Conservation (phyloP, 2,113 vertebrate genomes). For the Otus sunia region DNA sequence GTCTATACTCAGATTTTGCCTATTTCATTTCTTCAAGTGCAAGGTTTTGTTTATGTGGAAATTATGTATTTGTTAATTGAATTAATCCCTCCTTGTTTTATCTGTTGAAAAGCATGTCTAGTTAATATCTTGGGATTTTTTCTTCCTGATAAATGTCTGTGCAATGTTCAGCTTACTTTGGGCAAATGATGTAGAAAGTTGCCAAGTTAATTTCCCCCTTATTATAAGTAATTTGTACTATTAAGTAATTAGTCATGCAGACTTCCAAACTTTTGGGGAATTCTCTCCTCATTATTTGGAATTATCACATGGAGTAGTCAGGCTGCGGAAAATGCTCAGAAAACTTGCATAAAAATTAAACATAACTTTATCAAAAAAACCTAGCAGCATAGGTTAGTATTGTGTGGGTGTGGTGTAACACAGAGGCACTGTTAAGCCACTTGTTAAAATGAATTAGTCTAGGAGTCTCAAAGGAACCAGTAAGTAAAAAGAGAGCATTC, state of each 20-base stretch:
- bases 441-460: constrained; percentile 18
- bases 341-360: background rate
- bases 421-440: background rate
- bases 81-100: background rate
- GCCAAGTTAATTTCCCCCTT: background rate
- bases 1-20: background rate
- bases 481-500: constrained; percentile 11
- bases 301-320: background rate
- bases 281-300: background rate
- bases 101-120: background rate
- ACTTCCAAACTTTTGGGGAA: background rate
- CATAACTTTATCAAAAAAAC: background rate
- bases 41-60: background rate
- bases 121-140: background rate
- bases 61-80: background rate
- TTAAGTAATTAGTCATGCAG: background rate
- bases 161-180: background rate
- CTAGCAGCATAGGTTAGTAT: background rate
- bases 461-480: background rate
- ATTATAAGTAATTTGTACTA: background rate
- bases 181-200: background rate
- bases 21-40: background rate
- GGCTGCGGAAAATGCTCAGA: background rate
- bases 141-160: background rate
- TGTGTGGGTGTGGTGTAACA: constrained; percentile 3